Evolutionary conservation across 2,888 invertebrate genomes (phyloP), one percentile per base, ranked within the genome.

Genomic region (Rapana venosa): DNA sequence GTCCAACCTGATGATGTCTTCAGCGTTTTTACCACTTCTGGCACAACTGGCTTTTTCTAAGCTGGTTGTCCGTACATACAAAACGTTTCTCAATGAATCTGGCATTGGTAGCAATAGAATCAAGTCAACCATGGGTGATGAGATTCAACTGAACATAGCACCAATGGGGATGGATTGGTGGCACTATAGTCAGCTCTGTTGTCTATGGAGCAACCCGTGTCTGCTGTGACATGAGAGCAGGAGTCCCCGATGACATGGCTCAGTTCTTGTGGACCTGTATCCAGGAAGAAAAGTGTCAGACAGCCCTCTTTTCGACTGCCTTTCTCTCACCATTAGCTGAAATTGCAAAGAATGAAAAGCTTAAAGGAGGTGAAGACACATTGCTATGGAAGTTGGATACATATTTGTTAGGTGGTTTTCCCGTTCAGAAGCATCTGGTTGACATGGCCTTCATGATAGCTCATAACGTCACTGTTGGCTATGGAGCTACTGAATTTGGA

Each of bases 211-310:
- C 20, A 2, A 56, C 56, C 8, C 47, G 77, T 5, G 77, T 87
- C 30, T 6, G 20, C 32, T 87, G 87, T 32, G 79, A 87, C 58
- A 20, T 74, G 11, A 74, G 87, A 47, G 36, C 77, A 47, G 87
- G 77, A 4, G 17, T 36, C n/a, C 87, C 77, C 0, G 47, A 26
- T 30, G 79, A 77, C 77, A 70, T 58, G 30, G n/a, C 77, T 77
- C 32, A 30, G n/a, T 77, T 87, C 35, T 4, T 77, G 56, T 66
- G 30, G 30, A 77, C 15, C 47, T 17, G 11, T 56, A n/a, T 87
- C 13, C 77, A 74, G n/a, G 77, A 87, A 26, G 79, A 87, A 70
- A 36, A 87, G 70, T 66, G 70, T 30, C 32, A 22, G 8, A 22
- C 13, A 0, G 61, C 66, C 20, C 6, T 66, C 26, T 4, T 66